Base-by-base conservation (phyloP, 1,140 invertebrate species). In the Drosophila bocki region DNA sequence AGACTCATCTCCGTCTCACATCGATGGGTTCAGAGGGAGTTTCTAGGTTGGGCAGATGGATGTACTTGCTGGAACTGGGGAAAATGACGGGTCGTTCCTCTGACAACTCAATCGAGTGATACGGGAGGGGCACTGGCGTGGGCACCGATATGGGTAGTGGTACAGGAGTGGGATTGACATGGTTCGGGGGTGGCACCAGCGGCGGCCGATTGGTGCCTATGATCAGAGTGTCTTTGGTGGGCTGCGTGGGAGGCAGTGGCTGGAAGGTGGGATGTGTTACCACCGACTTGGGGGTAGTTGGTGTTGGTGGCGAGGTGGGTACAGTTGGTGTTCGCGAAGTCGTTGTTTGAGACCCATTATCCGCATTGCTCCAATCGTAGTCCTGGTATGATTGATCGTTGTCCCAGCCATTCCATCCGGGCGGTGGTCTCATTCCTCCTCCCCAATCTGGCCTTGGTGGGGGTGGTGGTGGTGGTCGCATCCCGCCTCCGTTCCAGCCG, bases 171-270 rank as follows among this genome's bases (percentile, higher is more conserved):
- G 59, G 42, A 11, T 41, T 19, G 7, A 50, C 47, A 3, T 33
- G 41, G 26, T 56, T 32, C 7, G 70, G 47, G 19, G 47, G 33
- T n/a, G 56, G 82, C 29, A 60, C 29, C n/a, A 86, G 45, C 1
- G 78, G 82, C 13, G 78, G 75, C 5, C 41, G 44, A 54, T 82
- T 86, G 29, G 61, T 82, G 57, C 82, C 82, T 17, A 77, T n/a
- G 26, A 84, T 75, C 2, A 84, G 56, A 3, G 76, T 80, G 29
- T 65, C 48, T 15, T 70, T 29, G 26, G 50, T 44, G 37, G 44
- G 67, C 78, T 70, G 35, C 0, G 51, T 22, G 8, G 41, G 57
- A 22, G 64, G 57, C 15, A 41, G 37, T 3, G 76, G 63, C 39
- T 54, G 65, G 39, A 35, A 32, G 9, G 60, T 71, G 13, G 77